Percentiles rank a stretch among this genome's conserved stretches.
Conservation (phyloP, 2,888 invertebrate species). For the Chloroclystis v-ata region DNA sequence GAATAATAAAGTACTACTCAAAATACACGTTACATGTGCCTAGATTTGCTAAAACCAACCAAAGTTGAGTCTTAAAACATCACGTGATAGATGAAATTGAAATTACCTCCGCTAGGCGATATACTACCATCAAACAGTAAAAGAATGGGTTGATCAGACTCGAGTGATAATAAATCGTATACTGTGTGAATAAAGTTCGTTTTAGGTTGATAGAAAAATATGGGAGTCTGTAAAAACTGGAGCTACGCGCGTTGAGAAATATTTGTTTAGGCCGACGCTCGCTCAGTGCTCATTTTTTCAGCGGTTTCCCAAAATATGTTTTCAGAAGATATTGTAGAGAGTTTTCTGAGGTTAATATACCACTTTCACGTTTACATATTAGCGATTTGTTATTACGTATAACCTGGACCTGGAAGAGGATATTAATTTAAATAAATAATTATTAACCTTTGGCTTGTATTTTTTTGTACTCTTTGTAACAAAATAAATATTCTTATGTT, state of each 20-base stretch:
- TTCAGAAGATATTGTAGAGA: constrained; percentile 23
- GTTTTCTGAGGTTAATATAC: neutral
- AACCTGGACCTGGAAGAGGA: too few species aligned
- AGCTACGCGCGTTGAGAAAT: constrained; percentile 23
- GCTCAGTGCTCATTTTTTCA: constrained; percentile 27
- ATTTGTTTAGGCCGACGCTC: constrained; percentile 29
- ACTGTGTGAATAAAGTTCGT: neutral
- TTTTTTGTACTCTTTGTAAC: too few species aligned
- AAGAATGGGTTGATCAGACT: neutral
- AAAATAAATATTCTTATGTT: too few species aligned
- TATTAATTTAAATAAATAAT: too few species aligned
- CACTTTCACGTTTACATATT: neutral
- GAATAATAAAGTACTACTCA: neutral
- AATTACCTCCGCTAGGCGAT: neutral
- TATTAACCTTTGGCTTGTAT: too few species aligned
- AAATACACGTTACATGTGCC: neutral
- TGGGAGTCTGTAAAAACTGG: constrained; percentile 1
- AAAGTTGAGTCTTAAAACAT: neutral
- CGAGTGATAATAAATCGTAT: constrained; percentile 1
- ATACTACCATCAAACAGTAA: neutral
- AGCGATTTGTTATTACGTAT: too few species aligned
- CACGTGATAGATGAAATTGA: neutral
- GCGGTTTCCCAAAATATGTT: constrained; percentile 21
- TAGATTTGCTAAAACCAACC: neutral
- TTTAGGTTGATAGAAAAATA: neutral